Percentiles rank a stretch among this genome's conserved stretches.
phyloP scores from a whole-genome alignment of 2,113 vertebrate species.

The Oryzias curvinotus region DNA sequence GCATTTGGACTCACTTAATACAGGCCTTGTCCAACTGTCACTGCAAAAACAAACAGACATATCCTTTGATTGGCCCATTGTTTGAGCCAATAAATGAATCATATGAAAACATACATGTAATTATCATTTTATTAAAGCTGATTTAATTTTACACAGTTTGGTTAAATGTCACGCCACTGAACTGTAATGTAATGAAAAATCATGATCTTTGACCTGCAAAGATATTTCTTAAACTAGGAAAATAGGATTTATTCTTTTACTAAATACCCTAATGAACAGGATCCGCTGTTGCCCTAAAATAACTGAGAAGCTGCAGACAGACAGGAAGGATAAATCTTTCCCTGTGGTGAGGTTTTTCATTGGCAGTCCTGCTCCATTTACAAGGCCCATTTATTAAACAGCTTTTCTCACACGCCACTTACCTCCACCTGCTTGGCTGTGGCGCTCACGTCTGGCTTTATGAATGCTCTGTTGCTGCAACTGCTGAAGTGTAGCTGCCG shows the following conservation, averaged over 20 bases:
- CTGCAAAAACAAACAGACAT: no score
- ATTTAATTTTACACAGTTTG: not conserved
- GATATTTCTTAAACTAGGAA: no score
- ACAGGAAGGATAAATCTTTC: constrained; percentile 49
- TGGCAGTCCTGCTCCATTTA: constrained; percentile 63
- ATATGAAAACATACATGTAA: not conserved
- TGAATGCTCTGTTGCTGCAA: constrained; percentile 28
- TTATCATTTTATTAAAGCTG: not conserved
- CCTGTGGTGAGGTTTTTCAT: constrained; percentile 53
- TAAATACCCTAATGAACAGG: no score
- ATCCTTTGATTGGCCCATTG: no score
- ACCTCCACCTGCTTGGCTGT: constrained; percentile 71
- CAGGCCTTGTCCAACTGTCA: no score
- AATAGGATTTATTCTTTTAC: no score
- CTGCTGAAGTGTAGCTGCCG: constrained; percentile 27
- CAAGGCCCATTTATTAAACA: constrained; percentile 68
- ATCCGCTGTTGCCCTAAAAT: no score
- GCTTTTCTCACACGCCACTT: constrained; percentile 66
- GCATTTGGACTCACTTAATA: not conserved
- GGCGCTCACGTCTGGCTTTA: constrained; percentile 30
- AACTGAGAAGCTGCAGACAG: no score
- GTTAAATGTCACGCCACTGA: not conserved
- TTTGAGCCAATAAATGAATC: no score
- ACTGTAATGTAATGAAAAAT: no score
- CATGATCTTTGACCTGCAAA: no score